Evolutionary conservation across 2,888 invertebrate genomes (phyloP).

Genomic region (Octonoba sinensis): DNA sequence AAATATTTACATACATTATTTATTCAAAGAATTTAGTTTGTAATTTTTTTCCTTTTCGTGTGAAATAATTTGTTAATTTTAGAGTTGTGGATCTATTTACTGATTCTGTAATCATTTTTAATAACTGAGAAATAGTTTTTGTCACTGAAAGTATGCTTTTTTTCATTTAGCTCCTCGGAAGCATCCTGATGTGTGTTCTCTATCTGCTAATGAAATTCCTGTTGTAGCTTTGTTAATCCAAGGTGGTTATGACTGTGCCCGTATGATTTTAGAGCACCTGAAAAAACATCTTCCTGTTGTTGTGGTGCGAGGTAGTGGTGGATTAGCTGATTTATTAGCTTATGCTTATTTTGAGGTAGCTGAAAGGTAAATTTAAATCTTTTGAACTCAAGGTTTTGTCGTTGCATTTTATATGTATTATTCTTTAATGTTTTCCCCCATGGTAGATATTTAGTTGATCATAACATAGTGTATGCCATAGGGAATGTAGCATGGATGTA

Average conservation of each 20-base stretch:
- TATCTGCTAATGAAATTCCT: conserved; percentile 68
- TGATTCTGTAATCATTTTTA: no score
- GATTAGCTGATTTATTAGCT: conserved; percentile 71
- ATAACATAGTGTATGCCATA: no score
- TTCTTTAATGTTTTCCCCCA: background rate
- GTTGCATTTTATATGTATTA: background rate
- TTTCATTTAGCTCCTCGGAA: conserved; percentile 26
- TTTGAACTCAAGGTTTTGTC: background rate
- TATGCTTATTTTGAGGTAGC: conserved; percentile 70
- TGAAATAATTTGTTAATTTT: no score
- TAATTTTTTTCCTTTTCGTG: no score
- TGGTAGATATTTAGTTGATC: no score
- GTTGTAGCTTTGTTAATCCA: conserved; percentile 71
- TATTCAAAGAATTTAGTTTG: no score
- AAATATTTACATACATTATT: no score
- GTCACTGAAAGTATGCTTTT: no score
- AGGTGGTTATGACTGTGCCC: conserved; percentile 70
- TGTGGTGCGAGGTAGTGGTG: conserved; percentile 71
- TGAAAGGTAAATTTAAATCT: conserved; percentile 67
- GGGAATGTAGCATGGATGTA: no score
- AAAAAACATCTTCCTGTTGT: conserved; percentile 71
- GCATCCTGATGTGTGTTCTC: conserved; percentile 53
- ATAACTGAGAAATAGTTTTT: no score
- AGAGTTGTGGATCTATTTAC: no score
- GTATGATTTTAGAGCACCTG: conserved; percentile 70